Evolutionary conservation across 2,888 invertebrate genomes (phyloP), one percentile per base, ranked within the genome.

Genomic region (Pheosia gnoma): DNA sequence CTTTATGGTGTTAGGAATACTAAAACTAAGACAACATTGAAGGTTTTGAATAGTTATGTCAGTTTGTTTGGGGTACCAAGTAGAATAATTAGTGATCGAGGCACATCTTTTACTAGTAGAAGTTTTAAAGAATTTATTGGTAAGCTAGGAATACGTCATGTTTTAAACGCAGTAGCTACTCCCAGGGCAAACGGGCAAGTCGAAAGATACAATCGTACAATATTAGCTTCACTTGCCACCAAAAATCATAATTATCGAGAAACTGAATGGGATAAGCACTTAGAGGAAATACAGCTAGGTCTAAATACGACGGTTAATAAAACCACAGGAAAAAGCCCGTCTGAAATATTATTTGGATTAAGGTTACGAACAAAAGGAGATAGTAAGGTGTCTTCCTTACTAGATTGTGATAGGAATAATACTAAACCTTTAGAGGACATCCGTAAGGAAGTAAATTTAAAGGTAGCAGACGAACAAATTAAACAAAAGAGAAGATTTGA

Each of bases 171-270:
- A 4, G 63, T 63, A 11, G 60, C 63, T 9, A 58, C 63, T 7
- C 63, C 63, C 25, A 54, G 63, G 10, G 63, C 63, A 10, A 60
- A 60, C 38, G 61, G 64, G 8, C 61, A 58, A 58, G 58, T 59
- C 10, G 58, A 59, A 41, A 36, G 58, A 41, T 59, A 49, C 25
- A 59, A 59, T 38, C 52, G 58, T 3, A 59, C 58, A 5, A 52
- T 59, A 52, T 5, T 51, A 38, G 58, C 43, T 49, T 43, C 57
- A 3, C 43, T 57, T 7, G 5, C 43, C 9, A 36, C 57, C 36
- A 57, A 36, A 13, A 43, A 36, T 49, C 57, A 49, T 49, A 39
- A 39, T 39, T 39, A 39, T 39, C 39, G 7, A 7, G 39, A 39
- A 39, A 39, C 5, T 39, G 39, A 39, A 39, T 39, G 39, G 39